Evolutionary conservation across 2,797 vertebrate genomes (phyloP).

Genomic region (Dendrocincla tyrannina): DNA sequence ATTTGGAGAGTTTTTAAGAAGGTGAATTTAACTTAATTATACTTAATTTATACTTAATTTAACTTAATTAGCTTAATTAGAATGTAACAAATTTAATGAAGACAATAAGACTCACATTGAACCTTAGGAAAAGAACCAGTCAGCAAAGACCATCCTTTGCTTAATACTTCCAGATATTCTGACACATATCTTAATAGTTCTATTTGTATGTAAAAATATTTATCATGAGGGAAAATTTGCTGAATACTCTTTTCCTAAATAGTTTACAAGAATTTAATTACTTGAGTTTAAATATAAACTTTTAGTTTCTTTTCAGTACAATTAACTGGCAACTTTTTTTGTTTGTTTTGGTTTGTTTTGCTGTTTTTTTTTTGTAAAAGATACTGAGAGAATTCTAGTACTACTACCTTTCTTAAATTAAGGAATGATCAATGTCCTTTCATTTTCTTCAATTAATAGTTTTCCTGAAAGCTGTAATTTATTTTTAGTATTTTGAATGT

Average conservation of each 20-base stretch:
- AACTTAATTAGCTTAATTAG: not conserved
- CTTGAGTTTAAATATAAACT: not conserved
- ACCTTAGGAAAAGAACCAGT: not conserved
- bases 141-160: not conserved
- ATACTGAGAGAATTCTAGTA: not conserved
- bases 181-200: not conserved
- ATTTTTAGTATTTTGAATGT: not conserved
- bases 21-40: not conserved
- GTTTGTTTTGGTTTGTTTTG: too few species aligned
- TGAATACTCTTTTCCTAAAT: not conserved
- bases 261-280: not conserved
- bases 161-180: not conserved
- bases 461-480: not conserved
- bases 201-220: not conserved
- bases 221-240: not conserved
- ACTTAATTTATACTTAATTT: too few species aligned
- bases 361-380: not conserved
- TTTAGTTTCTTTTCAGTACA: not conserved
- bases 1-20: not conserved
- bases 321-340: not conserved
- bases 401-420: not conserved
- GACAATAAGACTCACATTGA: not conserved
- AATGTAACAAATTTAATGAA: not conserved
- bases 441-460: not conserved
- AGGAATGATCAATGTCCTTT: not conserved